A percentile compares a stretch with the other conserved stretches of the same genome.
Conservation (phyloP, 2,797 vertebrate species). For the Acanthurus lineatus region DNA sequence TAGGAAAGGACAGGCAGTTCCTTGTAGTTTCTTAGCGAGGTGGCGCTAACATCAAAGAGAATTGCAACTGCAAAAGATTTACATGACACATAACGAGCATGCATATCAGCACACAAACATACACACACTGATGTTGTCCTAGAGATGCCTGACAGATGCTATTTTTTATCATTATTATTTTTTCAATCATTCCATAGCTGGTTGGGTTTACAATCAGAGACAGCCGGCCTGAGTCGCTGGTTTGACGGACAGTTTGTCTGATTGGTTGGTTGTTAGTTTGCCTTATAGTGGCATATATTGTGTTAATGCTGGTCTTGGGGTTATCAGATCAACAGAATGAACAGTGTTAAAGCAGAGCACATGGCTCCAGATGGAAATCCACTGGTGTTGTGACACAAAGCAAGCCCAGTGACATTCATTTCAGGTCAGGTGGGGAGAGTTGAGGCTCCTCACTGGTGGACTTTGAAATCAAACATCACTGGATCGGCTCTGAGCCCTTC, state of each 20-base stretch:
- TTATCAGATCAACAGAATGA: slow-evolving; percentile 62
- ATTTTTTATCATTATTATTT: slow-evolving; percentile 32
- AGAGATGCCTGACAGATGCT: slow-evolving; percentile 52
- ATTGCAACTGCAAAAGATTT: slow-evolving; percentile 28
- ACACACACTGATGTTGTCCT: slow-evolving; percentile 61
- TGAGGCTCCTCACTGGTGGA: slow-evolving; percentile 66
- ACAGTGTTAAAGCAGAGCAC: slow-evolving; percentile 59
- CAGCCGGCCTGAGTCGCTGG: slow-evolving; percentile 18
- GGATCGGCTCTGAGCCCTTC: slow-evolving; percentile 72
- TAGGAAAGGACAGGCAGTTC: not conserved
- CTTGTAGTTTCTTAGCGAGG: slow-evolving; percentile 5
- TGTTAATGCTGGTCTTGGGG: slow-evolving; percentile 68
- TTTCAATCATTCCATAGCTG: slow-evolving; percentile 74
- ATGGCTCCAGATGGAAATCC: slow-evolving; percentile 49
- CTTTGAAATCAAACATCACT: slow-evolving; percentile 73
- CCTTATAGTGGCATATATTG: slow-evolving; percentile 76
- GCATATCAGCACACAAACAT: slow-evolving; percentile 35
- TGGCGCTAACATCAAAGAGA: slow-evolving; percentile 16
- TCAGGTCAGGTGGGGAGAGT: slow-evolving; percentile 55
- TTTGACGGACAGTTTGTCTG: slow-evolving; percentile 53
- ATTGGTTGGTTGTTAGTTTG: slow-evolving; percentile 75
- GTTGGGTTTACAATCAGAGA: slow-evolving; percentile 71
- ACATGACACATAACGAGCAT: slow-evolving; percentile 16
- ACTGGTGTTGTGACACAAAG: slow-evolving; percentile 49
- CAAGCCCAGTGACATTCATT: slow-evolving; percentile 27